Base-by-base conservation (phyloP, 2,888 invertebrate species). In the Hypolimnas misippus region DNA sequence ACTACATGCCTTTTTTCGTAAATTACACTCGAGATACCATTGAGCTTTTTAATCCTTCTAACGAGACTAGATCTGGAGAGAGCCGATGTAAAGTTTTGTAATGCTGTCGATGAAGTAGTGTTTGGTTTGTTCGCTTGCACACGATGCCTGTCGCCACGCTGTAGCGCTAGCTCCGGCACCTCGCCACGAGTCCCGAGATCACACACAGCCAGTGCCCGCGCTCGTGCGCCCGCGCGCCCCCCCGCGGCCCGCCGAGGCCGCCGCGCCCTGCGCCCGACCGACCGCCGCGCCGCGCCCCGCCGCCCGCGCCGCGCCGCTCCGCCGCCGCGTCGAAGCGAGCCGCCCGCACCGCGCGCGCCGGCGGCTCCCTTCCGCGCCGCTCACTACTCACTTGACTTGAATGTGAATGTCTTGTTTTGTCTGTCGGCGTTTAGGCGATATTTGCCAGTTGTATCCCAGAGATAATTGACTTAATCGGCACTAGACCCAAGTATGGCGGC, bases 401-500 rank as follows among this genome's bases (percentile, higher is more conserved):
- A 88, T 90, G 90, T 92, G 87, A 92, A 93, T 93, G 91, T 93
- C 91, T 92, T 93, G 89, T 93, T 93, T 91, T 93, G 93, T 93
- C 93, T 92, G 91, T 89, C 92, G 92, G 92, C 93, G 93, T 93
- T 92, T 93, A 99, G 98, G 99, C 99, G 95, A 98, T 99, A 96
- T 99, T 99, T 97, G 99, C 99, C 95, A 98, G 98, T 96, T 99
- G 98, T 96, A 98, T 99, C 94, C 99, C 99, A 93, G 99, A 99
- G 96, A 99, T 99, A 94, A 98, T 98, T 94, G 99, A 99, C 96
- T 97, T 99, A 96, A 97, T 99, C 95, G 99, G 99, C 94, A 98
- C 98, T 95, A 97, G 99, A 94, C 98, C 99, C 94, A 99, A 99
- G 95, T 99, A 99, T 95, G 98, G 98, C 94, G 99, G 99, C 94